A percentile compares a stretch with the other conserved stretches of the same genome.
phyloP scores from a whole-genome alignment of 2,797 vertebrate genomes.

The Lepidocolaptes lacrymiger region DNA sequence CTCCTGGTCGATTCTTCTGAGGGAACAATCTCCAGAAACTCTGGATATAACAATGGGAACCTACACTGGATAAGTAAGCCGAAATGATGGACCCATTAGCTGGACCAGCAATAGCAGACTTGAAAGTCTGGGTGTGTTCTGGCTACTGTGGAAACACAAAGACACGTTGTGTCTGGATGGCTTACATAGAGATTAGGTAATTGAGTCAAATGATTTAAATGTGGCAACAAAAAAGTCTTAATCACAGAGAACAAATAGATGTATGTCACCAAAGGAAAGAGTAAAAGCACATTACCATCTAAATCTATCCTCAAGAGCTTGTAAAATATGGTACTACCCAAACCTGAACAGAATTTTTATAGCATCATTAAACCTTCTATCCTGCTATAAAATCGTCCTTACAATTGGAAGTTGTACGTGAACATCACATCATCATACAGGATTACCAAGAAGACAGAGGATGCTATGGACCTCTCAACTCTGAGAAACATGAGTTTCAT shows the following conservation, averaged over 20 bases:
- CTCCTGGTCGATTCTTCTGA: background rate
- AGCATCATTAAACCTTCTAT: background rate
- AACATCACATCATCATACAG: background rate
- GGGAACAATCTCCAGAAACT: background rate
- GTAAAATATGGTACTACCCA: background rate
- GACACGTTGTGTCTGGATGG: background rate
- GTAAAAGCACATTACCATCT: background rate
- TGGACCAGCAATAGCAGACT: background rate
- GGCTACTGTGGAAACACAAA: background rate
- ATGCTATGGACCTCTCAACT: background rate
- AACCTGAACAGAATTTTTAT: background rate
- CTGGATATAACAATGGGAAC: background rate
- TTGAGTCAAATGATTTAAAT: conserved; percentile 22
- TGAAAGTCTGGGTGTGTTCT: background rate
- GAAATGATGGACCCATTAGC: background rate
- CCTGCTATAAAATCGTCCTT: background rate
- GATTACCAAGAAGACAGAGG: background rate
- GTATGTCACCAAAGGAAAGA: background rate
- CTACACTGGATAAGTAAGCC: background rate
- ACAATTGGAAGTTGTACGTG: background rate
- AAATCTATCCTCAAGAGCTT: background rate
- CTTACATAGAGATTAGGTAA: conserved; percentile 6
- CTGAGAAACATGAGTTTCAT: background rate
- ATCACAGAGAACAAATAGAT: background rate
- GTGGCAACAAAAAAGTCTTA: background rate